Evolutionary conservation across 2,113 vertebrate genomes (phyloP).

Genomic region (Cacatua alba): DNA sequence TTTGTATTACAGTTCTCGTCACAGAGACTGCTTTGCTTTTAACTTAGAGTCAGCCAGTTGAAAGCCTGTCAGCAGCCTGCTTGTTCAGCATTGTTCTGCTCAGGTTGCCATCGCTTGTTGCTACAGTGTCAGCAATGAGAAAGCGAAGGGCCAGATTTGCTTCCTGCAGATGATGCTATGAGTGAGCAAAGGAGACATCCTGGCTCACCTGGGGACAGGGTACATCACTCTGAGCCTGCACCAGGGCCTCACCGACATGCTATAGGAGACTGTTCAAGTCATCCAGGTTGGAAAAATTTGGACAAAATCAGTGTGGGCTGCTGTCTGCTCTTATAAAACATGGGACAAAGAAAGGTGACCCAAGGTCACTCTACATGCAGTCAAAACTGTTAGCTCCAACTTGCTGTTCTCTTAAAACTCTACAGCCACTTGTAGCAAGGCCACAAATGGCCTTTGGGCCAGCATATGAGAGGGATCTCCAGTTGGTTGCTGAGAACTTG

Average conservation of each 20-base stretch:
- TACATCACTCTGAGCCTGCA: rapidly evolving
- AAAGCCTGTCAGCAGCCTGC: neutral
- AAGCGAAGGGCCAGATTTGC: neutral
- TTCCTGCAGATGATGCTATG: neutral
- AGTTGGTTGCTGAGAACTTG: neutral
- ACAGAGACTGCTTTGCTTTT: neutral
- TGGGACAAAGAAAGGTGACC: neutral
- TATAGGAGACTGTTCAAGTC: no score
- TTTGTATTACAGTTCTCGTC: neutral
- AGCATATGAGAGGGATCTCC: neutral
- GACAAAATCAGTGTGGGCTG: neutral
- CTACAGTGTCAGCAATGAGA: neutral
- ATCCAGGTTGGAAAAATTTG: neutral
- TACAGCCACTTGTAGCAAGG: neutral
- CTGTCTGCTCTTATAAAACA: neutral
- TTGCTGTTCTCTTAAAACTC: neutral
- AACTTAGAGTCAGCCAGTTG: neutral
- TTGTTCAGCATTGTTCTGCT: neutral
- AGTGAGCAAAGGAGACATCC: neutral
- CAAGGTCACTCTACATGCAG: neutral
- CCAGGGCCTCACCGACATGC: rapidly evolving
- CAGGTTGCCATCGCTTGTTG: neutral
- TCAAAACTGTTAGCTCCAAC: neutral
- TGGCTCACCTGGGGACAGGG: neutral
- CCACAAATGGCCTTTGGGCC: neutral